Base-by-base conservation (phyloP, 2,888 invertebrate species). In the Alcis repandata region DNA sequence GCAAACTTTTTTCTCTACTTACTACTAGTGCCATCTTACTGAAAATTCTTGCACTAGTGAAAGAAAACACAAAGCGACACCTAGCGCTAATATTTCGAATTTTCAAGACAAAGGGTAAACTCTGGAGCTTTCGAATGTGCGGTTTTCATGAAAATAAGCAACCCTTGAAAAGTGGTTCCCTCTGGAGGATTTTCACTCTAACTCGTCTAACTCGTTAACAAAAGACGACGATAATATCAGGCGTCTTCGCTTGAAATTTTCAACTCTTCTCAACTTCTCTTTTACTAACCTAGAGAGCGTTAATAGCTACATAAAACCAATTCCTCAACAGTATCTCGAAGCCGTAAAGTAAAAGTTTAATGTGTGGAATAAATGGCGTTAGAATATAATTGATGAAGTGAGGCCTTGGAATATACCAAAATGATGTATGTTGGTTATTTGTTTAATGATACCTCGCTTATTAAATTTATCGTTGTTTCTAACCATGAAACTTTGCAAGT, bases 11-110 rank as follows among this genome's bases (percentile, higher is more conserved):
- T 9, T 9, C 15, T n/a, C 13, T 46, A 22, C n/a, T 20, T 46
- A 46, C 46, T 32, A 32, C 19, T 36, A 52, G 36, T 20, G 51
- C 51, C 36, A 38, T 20, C 51, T 52, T 20, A 11, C 36, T 13
- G 48, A 49, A 32, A 49, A 17, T 33, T 49, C 15, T 32, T 10
- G 48, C 10, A 49, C 32, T 49, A 49, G 13, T 9, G 10, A 48
- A 48, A 48, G 10, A 9, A 27, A 20, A 11, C 11, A 27, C 22
- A n/a, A 38, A 52, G 51, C 20, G 51, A 19, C 51, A 52, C 38
- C 51, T 52, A n/a, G n/a, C 19, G 36, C 36, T 19, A 13, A 1
- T 20, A 1, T 8, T n/a, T 36, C 13, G 20, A 22, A 22, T 46
- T 22, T 22, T 22, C 22, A 19, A 52, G 36, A 36, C 20, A 38